Conservation (phyloP, 2,888 invertebrate genomes). For the Brenthis ino region DNA sequence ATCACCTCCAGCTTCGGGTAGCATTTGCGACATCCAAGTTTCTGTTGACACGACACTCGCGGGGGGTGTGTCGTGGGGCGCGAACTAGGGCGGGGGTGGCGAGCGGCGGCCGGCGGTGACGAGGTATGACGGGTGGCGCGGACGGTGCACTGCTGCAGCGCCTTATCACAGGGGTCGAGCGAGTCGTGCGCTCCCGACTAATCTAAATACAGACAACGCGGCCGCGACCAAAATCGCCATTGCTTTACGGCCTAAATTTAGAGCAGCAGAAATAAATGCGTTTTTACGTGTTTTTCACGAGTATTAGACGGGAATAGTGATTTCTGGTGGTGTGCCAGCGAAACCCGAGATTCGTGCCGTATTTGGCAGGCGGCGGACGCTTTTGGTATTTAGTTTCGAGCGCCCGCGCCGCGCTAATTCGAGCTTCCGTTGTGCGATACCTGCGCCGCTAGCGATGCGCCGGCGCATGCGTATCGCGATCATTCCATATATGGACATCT, state of each 20-base stretch:
- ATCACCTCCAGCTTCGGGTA: conserved; percentile 77
- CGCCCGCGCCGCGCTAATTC: conserved; percentile 40
- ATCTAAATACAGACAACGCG: conserved; percentile 80
- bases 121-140: conserved; percentile 31
- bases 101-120: conserved; percentile 27
- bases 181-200: conserved; percentile 56
- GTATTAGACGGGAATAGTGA: conserved; percentile 72
- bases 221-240: conserved; percentile 78
- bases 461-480: conserved; percentile 9
- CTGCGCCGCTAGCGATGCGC: conserved; percentile 22
- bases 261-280: conserved; percentile 80
- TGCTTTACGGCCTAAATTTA: conserved; percentile 81
- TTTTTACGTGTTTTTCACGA: conserved; percentile 77
- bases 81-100: conserved; percentile 12
- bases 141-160: conserved; percentile 32
- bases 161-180: conserved; percentile 45
- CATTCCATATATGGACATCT: conserved; percentile 37
- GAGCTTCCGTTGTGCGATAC: conserved; percentile 31
- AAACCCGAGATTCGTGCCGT: conserved; percentile 80
- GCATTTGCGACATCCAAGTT: conserved; percentile 72
- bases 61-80: conserved; percentile 19
- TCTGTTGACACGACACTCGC: conserved; percentile 24
- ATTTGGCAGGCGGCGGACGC: conserved; percentile 74
- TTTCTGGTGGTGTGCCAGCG: conserved; percentile 64
- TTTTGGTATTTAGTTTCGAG: conserved; percentile 77